Evolutionary conservation across 2,888 invertebrate genomes (phyloP).

Genomic region (Xanthostigma xanthostigma): DNA sequence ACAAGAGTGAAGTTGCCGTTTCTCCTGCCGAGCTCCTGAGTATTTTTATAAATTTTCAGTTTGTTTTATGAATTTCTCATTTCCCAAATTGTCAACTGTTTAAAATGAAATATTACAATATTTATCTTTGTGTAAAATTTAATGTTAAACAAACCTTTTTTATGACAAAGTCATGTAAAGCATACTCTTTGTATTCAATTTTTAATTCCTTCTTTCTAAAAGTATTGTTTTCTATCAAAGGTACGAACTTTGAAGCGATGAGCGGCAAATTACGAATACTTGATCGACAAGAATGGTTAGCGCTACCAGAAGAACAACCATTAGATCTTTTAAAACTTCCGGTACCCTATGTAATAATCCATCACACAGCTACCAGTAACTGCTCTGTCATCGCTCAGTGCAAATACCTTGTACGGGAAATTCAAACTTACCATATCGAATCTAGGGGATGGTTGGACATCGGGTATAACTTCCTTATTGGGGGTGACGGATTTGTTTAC

Average conservation of each 20-base stretch:
- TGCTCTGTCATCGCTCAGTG: conserved; percentile 39
- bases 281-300: conserved; percentile 43
- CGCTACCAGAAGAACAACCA: conserved; percentile 37
- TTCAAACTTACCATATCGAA: conserved; percentile 50
- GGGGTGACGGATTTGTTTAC: conserved; percentile 61
- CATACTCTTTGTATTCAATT: too few relatives aligned
- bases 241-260: conserved; percentile 11
- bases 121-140: too few relatives aligned
- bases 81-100: too few relatives aligned
- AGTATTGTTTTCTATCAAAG: background rate
- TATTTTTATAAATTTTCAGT: too few relatives aligned
- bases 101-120: too few relatives aligned
- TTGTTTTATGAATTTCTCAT: too few relatives aligned
- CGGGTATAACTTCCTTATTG: conserved; percentile 55
- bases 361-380: conserved; percentile 40
- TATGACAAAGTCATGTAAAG: too few relatives aligned
- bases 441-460: conserved; percentile 42
- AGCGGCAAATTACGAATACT: conserved; percentile 34
- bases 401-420: conserved; percentile 35
- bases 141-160: too few relatives aligned
- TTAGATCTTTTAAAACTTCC: conserved; percentile 20
- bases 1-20: too few relatives aligned
- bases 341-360: conserved; percentile 31
- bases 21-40: too few relatives aligned
- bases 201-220: too few relatives aligned